These are phyloP conservation scores for Microctenopoma lineatum DNA, from an alignment of 2,797 vertebrate species.

Conservation along the genomic window DNA sequence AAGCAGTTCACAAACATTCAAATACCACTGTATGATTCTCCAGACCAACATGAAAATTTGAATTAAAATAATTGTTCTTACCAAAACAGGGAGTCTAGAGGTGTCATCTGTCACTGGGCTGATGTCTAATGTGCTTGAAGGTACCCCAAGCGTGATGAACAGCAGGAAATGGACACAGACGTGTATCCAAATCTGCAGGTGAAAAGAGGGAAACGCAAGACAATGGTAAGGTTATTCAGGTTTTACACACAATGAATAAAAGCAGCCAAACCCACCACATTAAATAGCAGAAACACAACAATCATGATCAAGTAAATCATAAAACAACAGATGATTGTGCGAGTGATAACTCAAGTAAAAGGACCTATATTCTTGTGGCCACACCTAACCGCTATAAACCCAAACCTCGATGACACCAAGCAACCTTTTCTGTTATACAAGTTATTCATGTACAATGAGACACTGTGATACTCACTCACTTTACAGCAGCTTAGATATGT, in stretches of 20 bases:
- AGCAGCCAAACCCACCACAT: no score
- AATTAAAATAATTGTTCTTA: slow-evolving; percentile 59
- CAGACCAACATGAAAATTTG: no score
- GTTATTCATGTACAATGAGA: not conserved
- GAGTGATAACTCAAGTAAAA: not conserved
- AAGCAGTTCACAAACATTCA: no score
- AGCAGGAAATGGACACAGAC: slow-evolving; percentile 87
- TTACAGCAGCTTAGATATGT: not conserved
- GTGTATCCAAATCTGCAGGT: slow-evolving; percentile 86
- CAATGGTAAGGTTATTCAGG: not conserved
- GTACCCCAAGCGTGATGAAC: slow-evolving; percentile 83
- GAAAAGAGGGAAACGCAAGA: slow-evolving; percentile 23
- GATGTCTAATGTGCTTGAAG: slow-evolving; percentile 82
- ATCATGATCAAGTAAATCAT: not conserved
- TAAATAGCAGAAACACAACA: not conserved
- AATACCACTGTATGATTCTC: no score
- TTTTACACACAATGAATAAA: not conserved
- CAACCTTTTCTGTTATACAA: not conserved
- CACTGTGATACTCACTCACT: not conserved
- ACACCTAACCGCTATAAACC: not conserved
- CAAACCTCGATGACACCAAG: not conserved
- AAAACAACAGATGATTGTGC: not conserved
- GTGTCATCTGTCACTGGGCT: slow-evolving; percentile 87
- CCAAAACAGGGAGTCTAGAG: slow-evolving; percentile 80
- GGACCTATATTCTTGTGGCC: not conserved